Percentiles rank a stretch among this genome's conserved stretches.
These are phyloP conservation scores for Drosophila baimaii DNA, from an alignment of 1,140 invertebrate genomes.

Conservation along the genomic window DNA sequence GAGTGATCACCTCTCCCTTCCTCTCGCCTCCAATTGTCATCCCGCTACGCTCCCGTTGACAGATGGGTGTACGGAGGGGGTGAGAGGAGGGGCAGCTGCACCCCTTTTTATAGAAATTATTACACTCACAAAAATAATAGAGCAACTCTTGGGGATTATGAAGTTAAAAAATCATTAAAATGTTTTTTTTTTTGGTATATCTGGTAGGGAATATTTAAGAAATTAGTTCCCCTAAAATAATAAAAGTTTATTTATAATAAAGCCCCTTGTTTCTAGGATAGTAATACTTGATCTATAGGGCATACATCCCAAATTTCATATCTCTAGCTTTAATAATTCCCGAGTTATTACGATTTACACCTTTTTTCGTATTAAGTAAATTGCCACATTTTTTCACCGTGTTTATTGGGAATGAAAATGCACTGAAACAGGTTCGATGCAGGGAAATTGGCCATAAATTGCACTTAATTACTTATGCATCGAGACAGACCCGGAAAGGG, in stretches of 20 bases:
- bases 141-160: not conserved
- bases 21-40: constrained; percentile 7
- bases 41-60: not conserved
- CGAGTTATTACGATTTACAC: not conserved
- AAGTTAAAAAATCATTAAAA: no score
- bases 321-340: not conserved
- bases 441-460: constrained; percentile 72
- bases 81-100: constrained; percentile 14
- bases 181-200: no score
- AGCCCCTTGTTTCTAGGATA: no score
- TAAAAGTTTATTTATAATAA: no score
- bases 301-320: no score
- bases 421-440: constrained; percentile 73
- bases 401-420: constrained; percentile 47
- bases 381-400: constrained; percentile 6
- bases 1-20: constrained; percentile 61
- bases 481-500: constrained; percentile 18
- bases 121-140: constrained; percentile 5
- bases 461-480: constrained; percentile 61
- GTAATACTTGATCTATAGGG: no score
- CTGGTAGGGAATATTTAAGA: no score
- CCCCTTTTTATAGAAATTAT: constrained; percentile 19
- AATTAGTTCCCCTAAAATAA: no score
- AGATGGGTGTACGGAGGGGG: constrained; percentile 11
- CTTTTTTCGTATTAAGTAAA: no score